Evolutionary conservation across 2,888 invertebrate genomes (phyloP).

Genomic region (Aelia acuminata): DNA sequence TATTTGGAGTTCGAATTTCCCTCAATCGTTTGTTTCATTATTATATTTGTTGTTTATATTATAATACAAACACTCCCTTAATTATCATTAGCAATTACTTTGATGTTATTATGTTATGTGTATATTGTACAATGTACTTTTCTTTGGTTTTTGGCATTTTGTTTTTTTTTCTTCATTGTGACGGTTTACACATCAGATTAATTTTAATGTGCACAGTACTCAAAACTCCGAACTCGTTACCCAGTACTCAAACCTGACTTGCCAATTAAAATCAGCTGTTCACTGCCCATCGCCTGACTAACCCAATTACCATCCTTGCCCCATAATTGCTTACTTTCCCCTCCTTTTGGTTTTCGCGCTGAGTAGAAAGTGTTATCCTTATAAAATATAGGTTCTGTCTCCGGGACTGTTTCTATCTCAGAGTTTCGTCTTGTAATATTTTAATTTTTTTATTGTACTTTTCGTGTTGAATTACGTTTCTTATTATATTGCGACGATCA

Average conservation of each 20-base stretch:
- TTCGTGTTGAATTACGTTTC: too few species aligned
- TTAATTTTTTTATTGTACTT: neutral
- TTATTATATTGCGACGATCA: too few species aligned
- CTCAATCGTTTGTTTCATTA: too few species aligned
- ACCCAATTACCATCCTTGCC: conserved; percentile 25
- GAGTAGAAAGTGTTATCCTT: conserved; percentile 25
- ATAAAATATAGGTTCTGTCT: neutral
- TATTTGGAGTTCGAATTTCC: neutral
- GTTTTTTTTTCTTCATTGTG: too few species aligned
- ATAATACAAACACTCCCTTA: too few species aligned
- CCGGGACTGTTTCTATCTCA: neutral
- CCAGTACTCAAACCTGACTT: neutral
- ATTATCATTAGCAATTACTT: too few species aligned
- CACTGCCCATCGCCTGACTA: conserved; percentile 5
- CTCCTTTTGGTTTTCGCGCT: conserved; percentile 24
- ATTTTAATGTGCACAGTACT: neutral
- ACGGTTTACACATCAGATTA: too few species aligned
- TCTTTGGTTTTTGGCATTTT: too few species aligned
- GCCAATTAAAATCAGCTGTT: neutral
- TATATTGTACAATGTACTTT: too few species aligned
- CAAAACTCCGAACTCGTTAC: neutral
- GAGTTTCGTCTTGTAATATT: neutral
- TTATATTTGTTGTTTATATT: too few species aligned
- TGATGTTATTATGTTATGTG: too few species aligned
- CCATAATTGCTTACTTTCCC: conserved; percentile 21